A percentile compares a stretch with the other conserved stretches of the same genome.
Evolutionary conservation across 1,140 invertebrate genomes (phyloP).

Genomic region (Venturia canescens): DNA sequence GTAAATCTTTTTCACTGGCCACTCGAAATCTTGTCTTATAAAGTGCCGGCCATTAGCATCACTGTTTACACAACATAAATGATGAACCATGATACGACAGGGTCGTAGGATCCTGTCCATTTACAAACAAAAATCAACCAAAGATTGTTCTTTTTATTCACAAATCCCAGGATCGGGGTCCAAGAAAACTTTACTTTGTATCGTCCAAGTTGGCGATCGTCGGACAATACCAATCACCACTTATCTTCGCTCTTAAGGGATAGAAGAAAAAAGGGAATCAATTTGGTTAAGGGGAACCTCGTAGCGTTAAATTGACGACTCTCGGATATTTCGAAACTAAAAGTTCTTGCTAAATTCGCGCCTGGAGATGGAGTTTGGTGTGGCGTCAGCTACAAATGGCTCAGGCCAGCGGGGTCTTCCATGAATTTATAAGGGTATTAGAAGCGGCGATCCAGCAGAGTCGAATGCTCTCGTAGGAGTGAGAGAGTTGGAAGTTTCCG

Average conservation of each 20-base stretch:
- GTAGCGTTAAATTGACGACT: not conserved
- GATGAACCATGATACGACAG: slow-evolving; percentile 24
- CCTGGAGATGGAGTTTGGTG: not conserved
- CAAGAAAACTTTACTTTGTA: not conserved
- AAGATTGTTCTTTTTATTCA: not conserved
- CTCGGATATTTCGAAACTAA: not conserved
- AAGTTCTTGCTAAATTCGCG: slow-evolving; percentile 33
- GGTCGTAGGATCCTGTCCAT: not conserved
- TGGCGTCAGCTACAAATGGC: slow-evolving; percentile 57
- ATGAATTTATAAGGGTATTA: slow-evolving; percentile 71
- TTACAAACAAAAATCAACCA: not conserved
- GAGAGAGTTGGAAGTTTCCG: slow-evolving; percentile 54
- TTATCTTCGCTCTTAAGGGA: not conserved
- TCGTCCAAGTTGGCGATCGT: not conserved
- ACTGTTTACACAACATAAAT: slow-evolving; percentile 40
- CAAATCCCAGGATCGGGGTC: not conserved
- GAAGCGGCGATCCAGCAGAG: slow-evolving; percentile 21
- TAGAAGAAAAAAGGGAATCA: not conserved
- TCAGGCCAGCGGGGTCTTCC: slow-evolving; percentile 54
- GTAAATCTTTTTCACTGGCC: slow-evolving; percentile 26
- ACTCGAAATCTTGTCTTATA: slow-evolving; percentile 27
- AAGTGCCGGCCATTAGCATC: slow-evolving; percentile 40
- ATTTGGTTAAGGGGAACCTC: not conserved
- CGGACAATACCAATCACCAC: not conserved
- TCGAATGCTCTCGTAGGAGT: slow-evolving; percentile 26